Evolutionary conservation across 2,888 invertebrate species (phyloP).

Genomic region (Coleophora flavipennella): DNA sequence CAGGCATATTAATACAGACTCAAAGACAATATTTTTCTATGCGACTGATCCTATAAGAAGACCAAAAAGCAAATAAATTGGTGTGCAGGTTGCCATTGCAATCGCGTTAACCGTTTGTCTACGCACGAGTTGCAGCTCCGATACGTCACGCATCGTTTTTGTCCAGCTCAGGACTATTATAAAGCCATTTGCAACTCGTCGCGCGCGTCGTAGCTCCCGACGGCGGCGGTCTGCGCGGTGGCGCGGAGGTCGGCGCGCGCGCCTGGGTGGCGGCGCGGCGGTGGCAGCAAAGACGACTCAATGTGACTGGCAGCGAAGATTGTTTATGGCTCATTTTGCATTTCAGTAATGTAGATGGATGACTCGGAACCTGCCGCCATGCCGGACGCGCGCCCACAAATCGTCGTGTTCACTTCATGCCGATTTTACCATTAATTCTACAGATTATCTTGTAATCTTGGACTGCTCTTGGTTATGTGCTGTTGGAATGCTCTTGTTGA

Average conservation of each 20-base stretch:
- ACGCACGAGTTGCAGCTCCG: neutral
- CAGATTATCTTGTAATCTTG: no score
- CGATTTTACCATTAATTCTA: no score
- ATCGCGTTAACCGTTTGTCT: neutral
- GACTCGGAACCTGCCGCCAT: neutral
- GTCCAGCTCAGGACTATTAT: slow-evolving; percentile 14
- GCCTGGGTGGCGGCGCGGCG: no score
- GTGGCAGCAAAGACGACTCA: no score
- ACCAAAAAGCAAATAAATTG: neutral
- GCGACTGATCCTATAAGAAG: no score
- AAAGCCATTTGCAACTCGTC: slow-evolving; percentile 28
- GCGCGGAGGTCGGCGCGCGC: neutral
- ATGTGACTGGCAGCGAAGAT: no score
- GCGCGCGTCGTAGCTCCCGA: slow-evolving; percentile 8
- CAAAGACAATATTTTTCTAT: no score
- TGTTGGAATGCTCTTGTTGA: no score
- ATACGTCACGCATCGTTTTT: neutral
- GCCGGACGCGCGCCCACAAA: no score
- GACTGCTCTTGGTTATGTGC: no score
- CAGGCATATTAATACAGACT: no score
- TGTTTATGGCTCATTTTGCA: neutral
- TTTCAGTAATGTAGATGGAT: slow-evolving; percentile 1
- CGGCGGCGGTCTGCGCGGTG: neutral
- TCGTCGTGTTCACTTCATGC: no score
- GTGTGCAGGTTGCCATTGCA: neutral